Conservation (phyloP, 2,888 invertebrate genomes). For the Spilarctia lutea region DNA sequence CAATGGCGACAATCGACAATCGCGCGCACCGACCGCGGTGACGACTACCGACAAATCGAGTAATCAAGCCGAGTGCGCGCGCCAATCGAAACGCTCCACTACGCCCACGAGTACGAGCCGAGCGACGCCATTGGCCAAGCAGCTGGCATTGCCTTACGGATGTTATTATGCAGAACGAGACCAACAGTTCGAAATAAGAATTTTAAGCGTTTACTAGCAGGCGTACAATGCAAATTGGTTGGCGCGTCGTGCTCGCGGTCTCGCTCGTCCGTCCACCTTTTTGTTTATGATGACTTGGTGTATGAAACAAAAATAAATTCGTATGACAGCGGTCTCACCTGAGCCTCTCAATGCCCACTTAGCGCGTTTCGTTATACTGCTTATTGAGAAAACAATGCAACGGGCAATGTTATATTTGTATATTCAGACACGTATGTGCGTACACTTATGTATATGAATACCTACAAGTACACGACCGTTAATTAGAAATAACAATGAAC, state of each 20-base stretch:
- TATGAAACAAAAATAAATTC: conserved; percentile 67
- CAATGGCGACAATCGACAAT: conserved; percentile 86
- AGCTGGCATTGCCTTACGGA: conserved; percentile 85
- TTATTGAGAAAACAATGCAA: conserved; percentile 61
- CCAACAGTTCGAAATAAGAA: conserved; percentile 84
- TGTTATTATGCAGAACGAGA: conserved; percentile 85
- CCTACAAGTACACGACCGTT: conserved; percentile 25
- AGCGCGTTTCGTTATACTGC: conserved; percentile 59
- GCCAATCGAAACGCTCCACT: conserved; percentile 75
- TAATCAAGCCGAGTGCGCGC: conserved; percentile 76
- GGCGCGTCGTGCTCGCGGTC: conserved; percentile 72
- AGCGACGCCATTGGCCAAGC: conserved; percentile 82
- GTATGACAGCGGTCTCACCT: conserved; percentile 66
- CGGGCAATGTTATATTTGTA: conserved; percentile 50
- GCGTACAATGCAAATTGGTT: conserved; percentile 84
- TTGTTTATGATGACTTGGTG: conserved; percentile 65
- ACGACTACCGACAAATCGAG: conserved; percentile 83
- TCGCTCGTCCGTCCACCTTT: conserved; percentile 73
- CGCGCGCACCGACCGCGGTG: conserved; percentile 82
- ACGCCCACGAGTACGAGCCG: conserved; percentile 80
- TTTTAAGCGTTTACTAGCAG: conserved; percentile 83
- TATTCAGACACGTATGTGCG: conserved; percentile 5
- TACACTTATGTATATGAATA: conserved; percentile 1
- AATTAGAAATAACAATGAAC: conserved; percentile 24
- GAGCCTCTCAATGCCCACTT: conserved; percentile 65